phyloP scores from a whole-genome alignment of 1,140 invertebrate species.

The Plutomurus gul region DNA sequence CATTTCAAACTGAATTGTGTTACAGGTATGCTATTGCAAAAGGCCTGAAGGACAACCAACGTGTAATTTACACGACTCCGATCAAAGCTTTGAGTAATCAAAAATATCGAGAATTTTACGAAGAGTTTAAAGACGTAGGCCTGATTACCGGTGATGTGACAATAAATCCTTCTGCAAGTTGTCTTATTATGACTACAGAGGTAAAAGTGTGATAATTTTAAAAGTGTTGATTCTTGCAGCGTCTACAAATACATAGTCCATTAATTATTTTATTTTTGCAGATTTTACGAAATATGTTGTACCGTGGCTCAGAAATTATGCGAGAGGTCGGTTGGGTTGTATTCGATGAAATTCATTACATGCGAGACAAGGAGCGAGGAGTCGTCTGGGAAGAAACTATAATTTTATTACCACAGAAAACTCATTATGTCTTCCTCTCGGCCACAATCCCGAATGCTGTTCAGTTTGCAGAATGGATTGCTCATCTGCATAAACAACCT shows the following conservation, averaged over 20 bases:
- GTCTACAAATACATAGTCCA: too few species aligned
- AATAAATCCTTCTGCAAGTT: constrained; percentile 95
- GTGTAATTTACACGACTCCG: constrained; percentile 99
- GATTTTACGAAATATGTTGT: constrained; percentile 98
- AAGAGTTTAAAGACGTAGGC: constrained; percentile 98
- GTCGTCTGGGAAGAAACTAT: constrained; percentile 99
- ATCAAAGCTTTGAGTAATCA: constrained; percentile 99
- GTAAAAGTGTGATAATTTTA: constrained; percentile 59
- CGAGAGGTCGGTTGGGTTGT: constrained; percentile 99
- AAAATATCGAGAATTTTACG: constrained; percentile 97
- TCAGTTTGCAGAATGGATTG: constrained; percentile 99
- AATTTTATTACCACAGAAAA: constrained; percentile 95
- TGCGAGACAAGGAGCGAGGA: constrained; percentile 98
- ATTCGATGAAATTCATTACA: constrained; percentile 99
- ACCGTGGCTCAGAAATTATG: constrained; percentile 96
- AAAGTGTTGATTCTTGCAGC: neutral
- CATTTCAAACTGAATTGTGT: too few species aligned
- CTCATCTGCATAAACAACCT: constrained; percentile 92
- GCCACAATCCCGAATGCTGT: constrained; percentile 99
- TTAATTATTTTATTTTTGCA: constrained; percentile 54
- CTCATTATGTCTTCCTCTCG: constrained; percentile 98
- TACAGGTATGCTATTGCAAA: constrained; percentile 73
- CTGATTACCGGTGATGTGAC: constrained; percentile 99
- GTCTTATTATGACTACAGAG: constrained; percentile 99
- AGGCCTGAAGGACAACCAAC: constrained; percentile 72